Evolutionary conservation across 2,888 invertebrate genomes (phyloP).

Genomic region (Himalopsyche tibetana): DNA sequence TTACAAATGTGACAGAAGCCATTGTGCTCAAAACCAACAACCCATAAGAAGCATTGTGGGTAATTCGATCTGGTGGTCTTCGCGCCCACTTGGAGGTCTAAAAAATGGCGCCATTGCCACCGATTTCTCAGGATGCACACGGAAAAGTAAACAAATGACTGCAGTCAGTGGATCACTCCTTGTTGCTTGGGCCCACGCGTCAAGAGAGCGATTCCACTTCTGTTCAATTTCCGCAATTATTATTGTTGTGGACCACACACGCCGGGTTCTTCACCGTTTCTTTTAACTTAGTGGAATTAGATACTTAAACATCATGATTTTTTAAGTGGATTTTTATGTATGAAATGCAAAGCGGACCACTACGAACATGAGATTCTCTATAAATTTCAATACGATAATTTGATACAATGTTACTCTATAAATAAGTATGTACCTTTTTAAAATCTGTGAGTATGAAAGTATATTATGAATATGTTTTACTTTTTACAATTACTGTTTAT

Average conservation of each 20-base stretch:
- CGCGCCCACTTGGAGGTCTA: slow-evolving; percentile 3
- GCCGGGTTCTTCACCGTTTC: slow-evolving; percentile 19
- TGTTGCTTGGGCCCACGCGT: slow-evolving; percentile 46
- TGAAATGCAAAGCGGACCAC: background rate
- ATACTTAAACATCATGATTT: background rate
- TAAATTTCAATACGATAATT: too few relatives aligned
- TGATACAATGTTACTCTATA: too few relatives aligned
- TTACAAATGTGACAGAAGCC: background rate
- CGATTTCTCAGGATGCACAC: slow-evolving; percentile 36
- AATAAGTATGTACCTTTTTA: too few relatives aligned
- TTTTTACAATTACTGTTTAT: too few relatives aligned
- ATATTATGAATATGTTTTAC: too few relatives aligned
- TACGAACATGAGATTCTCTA: background rate
- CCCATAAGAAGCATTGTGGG: background rate
- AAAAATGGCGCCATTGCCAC: slow-evolving; percentile 31
- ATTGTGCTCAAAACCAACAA: background rate
- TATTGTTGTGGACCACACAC: slow-evolving; percentile 57
- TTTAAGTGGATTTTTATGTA: background rate
- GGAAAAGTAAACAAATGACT: slow-evolving; percentile 31
- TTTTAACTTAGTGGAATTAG: background rate
- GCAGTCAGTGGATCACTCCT: slow-evolving; percentile 42
- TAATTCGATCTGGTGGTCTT: slow-evolving; percentile 23
- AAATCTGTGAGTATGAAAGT: too few relatives aligned
- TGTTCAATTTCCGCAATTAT: slow-evolving; percentile 60
- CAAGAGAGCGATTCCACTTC: slow-evolving; percentile 48